These are phyloP conservation scores for Syrrhaptes paradoxus DNA, from an alignment of 2,113 vertebrate species.

Conservation along the genomic window DNA sequence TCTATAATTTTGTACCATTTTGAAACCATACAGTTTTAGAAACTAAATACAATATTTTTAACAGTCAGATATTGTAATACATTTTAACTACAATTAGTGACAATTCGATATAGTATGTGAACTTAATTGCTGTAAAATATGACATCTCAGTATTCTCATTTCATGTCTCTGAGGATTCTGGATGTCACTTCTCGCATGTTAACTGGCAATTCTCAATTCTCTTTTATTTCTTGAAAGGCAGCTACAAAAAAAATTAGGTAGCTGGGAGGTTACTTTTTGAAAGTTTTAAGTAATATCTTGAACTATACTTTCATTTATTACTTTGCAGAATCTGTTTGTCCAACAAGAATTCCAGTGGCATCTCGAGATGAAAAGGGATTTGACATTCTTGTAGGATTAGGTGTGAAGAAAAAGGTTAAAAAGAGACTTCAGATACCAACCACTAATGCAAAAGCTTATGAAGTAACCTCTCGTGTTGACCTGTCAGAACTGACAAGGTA, in stretches of 20 bases:
- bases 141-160: background rate
- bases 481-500: slow-evolving; percentile 92
- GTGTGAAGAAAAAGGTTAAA: slow-evolving; percentile 90
- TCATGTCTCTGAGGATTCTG: background rate
- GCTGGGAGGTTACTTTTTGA: background rate
- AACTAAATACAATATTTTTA: background rate
- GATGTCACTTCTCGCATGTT: background rate
- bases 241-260: background rate
- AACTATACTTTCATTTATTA: background rate
- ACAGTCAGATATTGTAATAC: background rate
- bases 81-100: background rate
- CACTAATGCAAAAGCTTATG: slow-evolving; percentile 88
- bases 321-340: slow-evolving; percentile 92
- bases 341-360: slow-evolving; percentile 87
- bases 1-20: background rate
- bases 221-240: background rate
- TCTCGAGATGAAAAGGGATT: slow-evolving; percentile 96
- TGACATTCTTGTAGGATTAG: slow-evolving; percentile 91
- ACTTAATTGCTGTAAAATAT: background rate
- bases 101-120: background rate
- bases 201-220: background rate
- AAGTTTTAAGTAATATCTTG: background rate
- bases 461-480: slow-evolving; percentile 86
- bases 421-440: slow-evolving; percentile 87
- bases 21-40: background rate